Percentiles rank a stretch among this genome's conserved stretches.
phyloP scores from a whole-genome alignment of 2,113 vertebrate genomes.

The Hiodon tergisus region DNA sequence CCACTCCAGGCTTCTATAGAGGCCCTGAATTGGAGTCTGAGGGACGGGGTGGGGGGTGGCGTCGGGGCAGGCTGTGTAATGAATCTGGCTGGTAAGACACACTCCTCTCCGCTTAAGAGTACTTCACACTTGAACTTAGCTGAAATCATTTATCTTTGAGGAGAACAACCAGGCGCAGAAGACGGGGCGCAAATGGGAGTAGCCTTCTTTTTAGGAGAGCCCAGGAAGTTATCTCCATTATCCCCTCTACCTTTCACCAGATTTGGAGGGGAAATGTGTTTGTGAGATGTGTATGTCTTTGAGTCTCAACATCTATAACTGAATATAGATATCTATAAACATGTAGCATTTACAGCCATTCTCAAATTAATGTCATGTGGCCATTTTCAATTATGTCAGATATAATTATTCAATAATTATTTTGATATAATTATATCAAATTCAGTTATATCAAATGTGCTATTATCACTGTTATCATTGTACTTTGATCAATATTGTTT shows the following conservation, averaged over 20 bases:
- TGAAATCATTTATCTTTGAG: constrained; percentile 14
- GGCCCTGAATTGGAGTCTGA: constrained; percentile 27
- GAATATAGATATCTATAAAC: neutral
- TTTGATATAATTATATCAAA: no score
- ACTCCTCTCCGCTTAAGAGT: constrained; percentile 27
- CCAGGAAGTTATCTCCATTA: neutral
- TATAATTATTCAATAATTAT: no score
- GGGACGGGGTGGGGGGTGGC: constrained; percentile 16
- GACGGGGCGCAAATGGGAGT: neutral
- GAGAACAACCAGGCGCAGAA: neutral
- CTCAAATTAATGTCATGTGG: no score
- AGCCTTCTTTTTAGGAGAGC: neutral
- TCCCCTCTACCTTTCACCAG: neutral
- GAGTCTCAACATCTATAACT: neutral
- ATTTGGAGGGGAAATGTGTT: neutral
- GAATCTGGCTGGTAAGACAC: constrained; percentile 30
- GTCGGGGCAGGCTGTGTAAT: constrained; percentile 25
- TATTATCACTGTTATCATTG: no score
- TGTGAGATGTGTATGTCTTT: neutral
- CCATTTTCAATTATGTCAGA: no score
- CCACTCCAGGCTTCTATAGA: constrained; percentile 29
- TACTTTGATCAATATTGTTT: no score
- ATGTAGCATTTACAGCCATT: neutral
- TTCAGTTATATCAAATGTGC: no score
- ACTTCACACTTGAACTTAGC: constrained; percentile 38